These are phyloP conservation scores for Drosophila arawakana DNA, from an alignment of 1,140 invertebrate genomes.

Conservation along the genomic window DNA sequence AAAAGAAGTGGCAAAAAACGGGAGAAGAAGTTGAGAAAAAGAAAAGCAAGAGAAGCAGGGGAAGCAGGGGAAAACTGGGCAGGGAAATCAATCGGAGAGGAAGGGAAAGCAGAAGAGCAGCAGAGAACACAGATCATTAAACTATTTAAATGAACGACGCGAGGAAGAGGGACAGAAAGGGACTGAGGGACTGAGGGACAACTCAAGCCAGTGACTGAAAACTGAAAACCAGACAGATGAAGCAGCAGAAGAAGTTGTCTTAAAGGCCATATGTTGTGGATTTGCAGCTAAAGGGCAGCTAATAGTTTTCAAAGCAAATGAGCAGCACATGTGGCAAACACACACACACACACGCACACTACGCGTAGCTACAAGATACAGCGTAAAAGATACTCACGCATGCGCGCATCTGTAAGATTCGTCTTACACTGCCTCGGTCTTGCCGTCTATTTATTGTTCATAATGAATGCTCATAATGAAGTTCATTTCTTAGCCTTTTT, in stretches of 20 bases:
- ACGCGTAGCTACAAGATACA: background rate
- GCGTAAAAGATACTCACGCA: constrained; percentile 22
- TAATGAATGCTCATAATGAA: constrained; percentile 74
- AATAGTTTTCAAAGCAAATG: constrained; percentile 81
- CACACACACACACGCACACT: constrained; percentile 22
- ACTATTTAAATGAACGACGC: constrained; percentile 1
- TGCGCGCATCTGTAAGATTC: constrained; percentile 20
- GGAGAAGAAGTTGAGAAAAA: background rate
- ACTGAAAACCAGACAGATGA: too few relatives aligned
- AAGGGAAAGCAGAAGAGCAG: background rate
- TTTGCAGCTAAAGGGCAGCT: constrained; percentile 59
- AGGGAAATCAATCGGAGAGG: constrained; percentile 40
- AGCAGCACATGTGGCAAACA: constrained; percentile 75
- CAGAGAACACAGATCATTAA: constrained; percentile 75
- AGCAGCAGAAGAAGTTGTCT: constrained; percentile 7
- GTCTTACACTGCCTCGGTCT: background rate
- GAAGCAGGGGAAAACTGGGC: constrained; percentile 6
- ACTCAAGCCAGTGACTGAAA: too few relatives aligned
- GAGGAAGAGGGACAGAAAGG: too few relatives aligned
- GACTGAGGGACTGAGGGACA: too few relatives aligned
- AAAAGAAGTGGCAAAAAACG: constrained; percentile 39
- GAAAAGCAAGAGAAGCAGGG: background rate
- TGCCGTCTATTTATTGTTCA: constrained; percentile 35
- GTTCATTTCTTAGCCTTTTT: constrained; percentile 35
- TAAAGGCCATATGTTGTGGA: constrained; percentile 70